A percentile compares a stretch with the other conserved stretches of the same genome.
Evolutionary conservation across 2,113 vertebrate genomes (phyloP).

Genomic region (Phyllostomus hastatus): DNA sequence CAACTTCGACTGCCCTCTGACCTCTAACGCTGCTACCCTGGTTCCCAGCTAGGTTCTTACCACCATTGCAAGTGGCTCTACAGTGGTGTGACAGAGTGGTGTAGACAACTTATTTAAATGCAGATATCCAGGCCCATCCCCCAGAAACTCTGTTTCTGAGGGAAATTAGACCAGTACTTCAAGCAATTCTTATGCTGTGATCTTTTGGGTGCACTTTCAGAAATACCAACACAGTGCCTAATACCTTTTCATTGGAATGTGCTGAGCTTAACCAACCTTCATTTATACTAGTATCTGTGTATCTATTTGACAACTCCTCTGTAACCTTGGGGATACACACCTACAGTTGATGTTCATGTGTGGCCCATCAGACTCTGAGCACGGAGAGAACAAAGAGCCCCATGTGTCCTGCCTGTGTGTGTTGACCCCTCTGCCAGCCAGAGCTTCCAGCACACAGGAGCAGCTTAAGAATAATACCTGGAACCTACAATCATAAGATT

Average conservation of each 20-base stretch:
- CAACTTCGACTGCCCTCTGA: neutral
- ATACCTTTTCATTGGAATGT: neutral
- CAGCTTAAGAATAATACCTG: neutral
- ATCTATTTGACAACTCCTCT: neutral
- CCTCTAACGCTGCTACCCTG: neutral
- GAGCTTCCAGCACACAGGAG: neutral
- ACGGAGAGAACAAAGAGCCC: neutral
- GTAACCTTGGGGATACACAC: neutral
- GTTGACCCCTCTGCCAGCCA: neutral
- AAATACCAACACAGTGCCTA: neutral
- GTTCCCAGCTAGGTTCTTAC: neutral
- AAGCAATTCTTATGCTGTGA: neutral
- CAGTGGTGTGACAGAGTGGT: neutral
- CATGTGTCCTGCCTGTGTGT: neutral
- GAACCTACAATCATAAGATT: neutral
- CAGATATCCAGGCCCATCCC: neutral
- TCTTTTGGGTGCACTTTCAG: neutral
- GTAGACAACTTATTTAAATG: neutral
- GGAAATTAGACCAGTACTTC: neutral
- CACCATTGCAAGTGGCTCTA: neutral
- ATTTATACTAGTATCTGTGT: neutral
- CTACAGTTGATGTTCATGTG: neutral
- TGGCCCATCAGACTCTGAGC: neutral
- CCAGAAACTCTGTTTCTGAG: neutral
- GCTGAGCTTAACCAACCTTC: neutral